Base-by-base conservation (phyloP, 2,888 invertebrate genomes). In the Acanthosepion lycidas region DNA sequence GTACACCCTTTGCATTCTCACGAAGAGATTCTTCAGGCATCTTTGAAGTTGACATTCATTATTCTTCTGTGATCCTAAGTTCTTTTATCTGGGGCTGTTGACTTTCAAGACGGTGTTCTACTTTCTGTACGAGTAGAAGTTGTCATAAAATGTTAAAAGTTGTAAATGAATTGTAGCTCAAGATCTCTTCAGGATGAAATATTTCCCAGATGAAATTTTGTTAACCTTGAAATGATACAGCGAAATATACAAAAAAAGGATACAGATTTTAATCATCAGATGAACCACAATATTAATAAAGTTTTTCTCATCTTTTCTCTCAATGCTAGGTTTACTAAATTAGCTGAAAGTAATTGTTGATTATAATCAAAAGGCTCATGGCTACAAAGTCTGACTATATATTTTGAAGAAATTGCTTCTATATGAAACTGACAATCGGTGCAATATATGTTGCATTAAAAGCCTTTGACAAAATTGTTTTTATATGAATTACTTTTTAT, bases 31-130 rank as follows among this genome's bases (percentile, higher is more conserved):
- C 78, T 78, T 78, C n/a, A 78, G 78, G 78, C 78, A 78, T 78
- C 78, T 78, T 78, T 78, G 78, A n/a, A 78, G n/a, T 78, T 78
- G 78, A 78, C 33, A 33, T n/a, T 78, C n/a, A n/a, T 78, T 78
- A 78, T 78, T 78, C 78, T 78, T 78, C 78, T 78, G 78, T 78
- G 78, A 78, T 78, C 78, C 78, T 78, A n/a, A n/a, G 78, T 78
- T 78, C n/a, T n/a, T n/a, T 78, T 78, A 78, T 78, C 78, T 78
- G 78, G 78, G n/a, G 78, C 78, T 78, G 78, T 78, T 78, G 78
- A 78, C 78, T n/a, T 33, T 33, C 78, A 78, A 78, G 78, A 78
- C 15, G 78, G 78, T 18, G 78, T n/a, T 33, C 78, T n/a, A 12
- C 78, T 78, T 78, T 78, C 78, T 78, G n/a, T n/a, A 78, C 15